Evolutionary conservation across 2,888 invertebrate species (phyloP), one percentile per base, ranked within the genome.

Genomic region (Laspeyria flexula): DNA sequence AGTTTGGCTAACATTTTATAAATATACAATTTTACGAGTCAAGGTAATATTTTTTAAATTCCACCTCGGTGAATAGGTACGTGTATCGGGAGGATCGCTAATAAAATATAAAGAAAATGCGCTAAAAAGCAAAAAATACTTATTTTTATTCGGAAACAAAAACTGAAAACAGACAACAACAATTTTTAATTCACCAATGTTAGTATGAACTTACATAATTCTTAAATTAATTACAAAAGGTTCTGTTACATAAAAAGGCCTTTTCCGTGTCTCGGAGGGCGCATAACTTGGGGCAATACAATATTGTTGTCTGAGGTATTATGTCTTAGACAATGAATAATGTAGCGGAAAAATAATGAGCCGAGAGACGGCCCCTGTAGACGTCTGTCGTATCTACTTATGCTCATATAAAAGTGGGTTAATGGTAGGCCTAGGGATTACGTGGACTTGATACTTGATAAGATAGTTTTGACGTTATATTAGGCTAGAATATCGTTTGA

Each of bases 321-420:
- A 73, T 75, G 58, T 70, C 52, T 60, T 59, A 65, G 66, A 66
- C 74, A 66, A 65, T 80, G 77, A 79, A 79, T 79, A 76, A 79
- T 77, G 77, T 77, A 74, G 75, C 60, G 70, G 65, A 72, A 74
- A 79, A 80, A 79, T 80, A 79, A 80, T 77, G 75, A 80, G 74
- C 54, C 56, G 49, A 46, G 55, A 56, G 51, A 46, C 44, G 70
- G 60, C 31, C 47, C 35, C 63, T 31, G 55, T 15, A 57, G 71
- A 75, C 75, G 71, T 77, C 72, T 79, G 77, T 75, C 71, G 23
- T 49, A 39, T 42, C 40, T 44, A 43, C 45, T 51, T 51, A 44
- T 41, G 18, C 25, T 42, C 29, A 27, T 34, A 38, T 49, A 52
- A 31, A 13, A 60, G 63, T 64, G 51, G 61, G 48, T 55, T 60